phyloP scores from a whole-genome alignment of 2,888 invertebrate genomes.

The Drosophila robusta region DNA sequence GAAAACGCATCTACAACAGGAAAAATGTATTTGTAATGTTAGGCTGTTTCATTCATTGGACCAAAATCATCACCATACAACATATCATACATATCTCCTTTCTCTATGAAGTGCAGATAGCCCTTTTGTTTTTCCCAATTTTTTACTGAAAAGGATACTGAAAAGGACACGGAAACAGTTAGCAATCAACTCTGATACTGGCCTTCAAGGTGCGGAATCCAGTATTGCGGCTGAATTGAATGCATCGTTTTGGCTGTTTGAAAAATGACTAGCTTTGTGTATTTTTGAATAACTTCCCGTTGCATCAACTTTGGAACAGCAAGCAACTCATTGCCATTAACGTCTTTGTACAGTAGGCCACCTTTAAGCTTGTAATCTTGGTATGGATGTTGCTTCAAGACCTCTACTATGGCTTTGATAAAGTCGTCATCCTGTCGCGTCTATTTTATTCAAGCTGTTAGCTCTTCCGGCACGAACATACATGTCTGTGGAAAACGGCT shows the following conservation, averaged over 20 bases:
- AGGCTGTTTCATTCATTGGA: neutral
- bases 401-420: neutral
- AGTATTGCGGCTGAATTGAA: neutral
- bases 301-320: neutral
- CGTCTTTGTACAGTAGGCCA: neutral
- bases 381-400: neutral
- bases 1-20: neutral
- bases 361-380: neutral
- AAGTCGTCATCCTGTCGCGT: neutral
- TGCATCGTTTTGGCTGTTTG: neutral
- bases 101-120: neutral
- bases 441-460: neutral
- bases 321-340: neutral
- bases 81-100: neutral
- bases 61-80: neutral
- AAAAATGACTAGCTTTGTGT: too few relatives aligned
- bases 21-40: conserved; percentile 3
- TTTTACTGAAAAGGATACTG: neutral
- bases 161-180: neutral
- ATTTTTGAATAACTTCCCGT: neutral
- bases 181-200: neutral
- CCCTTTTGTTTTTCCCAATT: conserved; percentile 5
- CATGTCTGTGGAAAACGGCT: neutral
- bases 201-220: neutral
- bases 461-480: neutral